phyloP scores from a whole-genome alignment of 30 jellyfish, hydroid and myxozoan species.

The Nemopilema nomurai region DNA sequence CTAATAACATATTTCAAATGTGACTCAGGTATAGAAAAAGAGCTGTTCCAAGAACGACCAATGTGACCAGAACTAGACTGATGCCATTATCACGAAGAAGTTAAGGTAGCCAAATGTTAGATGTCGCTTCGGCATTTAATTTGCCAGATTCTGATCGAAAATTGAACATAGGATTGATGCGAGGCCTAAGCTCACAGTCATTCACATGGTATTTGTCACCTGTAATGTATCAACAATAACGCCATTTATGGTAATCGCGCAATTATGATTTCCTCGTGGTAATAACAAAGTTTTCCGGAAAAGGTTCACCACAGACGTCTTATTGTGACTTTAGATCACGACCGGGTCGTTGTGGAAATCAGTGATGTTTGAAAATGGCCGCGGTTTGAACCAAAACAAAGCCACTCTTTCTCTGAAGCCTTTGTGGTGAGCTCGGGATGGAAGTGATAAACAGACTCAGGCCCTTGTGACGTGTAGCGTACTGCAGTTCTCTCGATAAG shows the following conservation, averaged over 20 bases:
- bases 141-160: background rate
- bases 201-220: constrained; percentile 27
- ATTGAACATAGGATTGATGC: background rate
- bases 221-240: constrained; percentile 35
- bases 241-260: constrained; percentile 22
- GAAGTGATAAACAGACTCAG: background rate
- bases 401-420: background rate
- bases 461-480: background rate
- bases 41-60: too few relatives aligned
- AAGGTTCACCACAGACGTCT: background rate
- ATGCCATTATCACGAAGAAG: too few relatives aligned
- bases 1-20: background rate
- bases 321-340: background rate
- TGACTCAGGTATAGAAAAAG: background rate
- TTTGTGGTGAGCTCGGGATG: background rate
- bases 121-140: background rate
- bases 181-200: background rate
- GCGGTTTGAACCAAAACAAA: background rate
- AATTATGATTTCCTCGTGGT: background rate
- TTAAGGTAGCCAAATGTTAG: background rate
- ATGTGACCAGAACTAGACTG: too few relatives aligned
- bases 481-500: too few relatives aligned
- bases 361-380: background rate
- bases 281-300: background rate
- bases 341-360: background rate